Evolutionary conservation across 1,140 invertebrate genomes (phyloP), one percentile per base, ranked within the genome.

Genomic region (Drosophila rufa): DNA sequence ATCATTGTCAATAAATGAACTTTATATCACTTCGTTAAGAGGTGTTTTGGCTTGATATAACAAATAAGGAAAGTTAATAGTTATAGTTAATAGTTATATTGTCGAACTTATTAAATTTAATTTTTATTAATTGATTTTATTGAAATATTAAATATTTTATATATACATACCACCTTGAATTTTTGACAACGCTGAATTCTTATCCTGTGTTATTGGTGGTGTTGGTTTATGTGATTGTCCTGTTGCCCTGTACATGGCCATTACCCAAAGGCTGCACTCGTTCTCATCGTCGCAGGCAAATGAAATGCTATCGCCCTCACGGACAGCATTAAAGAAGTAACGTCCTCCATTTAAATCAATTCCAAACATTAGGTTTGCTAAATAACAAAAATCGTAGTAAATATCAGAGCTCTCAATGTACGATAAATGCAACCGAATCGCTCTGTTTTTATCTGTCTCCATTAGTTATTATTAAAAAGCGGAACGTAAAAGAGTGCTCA

Each of bases 211-310:
- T 14, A 97, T 94, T 6, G 98, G 98, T 25, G 99, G 98, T 11
- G 98, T 98, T 3, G 99, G 99, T 93, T 99, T 99, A 93, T 99
- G 98, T 25, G 98, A 98, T 93, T 99, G 99, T 3, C 99, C 99
- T 1, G 99, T 99, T 6, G 99, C 99, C 77, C 99, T 94, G 92
- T 99, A 99, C 94, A 99, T 96, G 0, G 99, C 99, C 96, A 98
- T 98, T 8, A 99, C 99, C 99, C 99, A 99, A 56, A 99, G 94
- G 91, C 99, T 98, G 81, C 98, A 97, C 91, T 99, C 99, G 91
- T 98, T 99, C 93, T 99, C 99, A 94, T 99, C 99, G 81, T 99
- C 98, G 81, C 98, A 98, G 1, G 99, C 99, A 94, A 97, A 99
- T 17, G 98, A 95, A 48, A 99, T 97, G 75, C 97, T 98, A 93